Evolutionary conservation across 2,113 vertebrate genomes (phyloP).

Genomic region (Xiphias gladius): DNA sequence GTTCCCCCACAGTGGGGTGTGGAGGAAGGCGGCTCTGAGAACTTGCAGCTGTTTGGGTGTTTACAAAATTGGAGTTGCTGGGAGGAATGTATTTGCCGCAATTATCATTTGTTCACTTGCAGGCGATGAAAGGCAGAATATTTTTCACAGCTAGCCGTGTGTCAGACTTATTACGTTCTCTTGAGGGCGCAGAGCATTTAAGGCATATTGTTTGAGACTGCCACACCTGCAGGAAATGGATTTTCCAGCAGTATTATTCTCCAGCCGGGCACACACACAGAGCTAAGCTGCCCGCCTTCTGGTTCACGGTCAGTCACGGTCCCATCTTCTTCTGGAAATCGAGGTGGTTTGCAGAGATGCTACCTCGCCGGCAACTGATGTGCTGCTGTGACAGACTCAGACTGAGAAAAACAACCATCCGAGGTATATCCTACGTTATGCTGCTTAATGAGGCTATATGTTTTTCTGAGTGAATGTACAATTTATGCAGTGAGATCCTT

Average conservation of each 20-base stretch:
- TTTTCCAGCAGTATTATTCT: slow-evolving; percentile 64
- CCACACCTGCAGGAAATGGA: slow-evolving; percentile 67
- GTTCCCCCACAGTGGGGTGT: background rate
- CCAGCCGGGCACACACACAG: slow-evolving; percentile 13
- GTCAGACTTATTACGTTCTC: slow-evolving; percentile 71
- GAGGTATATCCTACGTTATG: slow-evolving; percentile 22
- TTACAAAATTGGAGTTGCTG: slow-evolving; percentile 61
- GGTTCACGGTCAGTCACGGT: slow-evolving; percentile 57
- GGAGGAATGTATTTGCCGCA: slow-evolving; percentile 66
- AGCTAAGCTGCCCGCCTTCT: slow-evolving; percentile 42
- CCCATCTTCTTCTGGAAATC: slow-evolving; percentile 42
- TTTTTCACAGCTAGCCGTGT: slow-evolving; percentile 68
- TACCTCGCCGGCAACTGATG: slow-evolving; percentile 7
- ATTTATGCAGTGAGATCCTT: slow-evolving; percentile 15
- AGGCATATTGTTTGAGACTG: slow-evolving; percentile 71
- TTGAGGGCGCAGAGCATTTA: slow-evolving; percentile 68
- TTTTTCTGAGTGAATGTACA: background rate
- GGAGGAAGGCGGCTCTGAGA: slow-evolving; percentile 22
- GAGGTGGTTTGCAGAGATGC: slow-evolving; percentile 36
- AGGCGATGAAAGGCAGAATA: slow-evolving; percentile 59
- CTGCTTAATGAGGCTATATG: background rate
- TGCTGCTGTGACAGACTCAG: slow-evolving; percentile 27
- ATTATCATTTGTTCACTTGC: slow-evolving; percentile 73
- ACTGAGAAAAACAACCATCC: background rate
- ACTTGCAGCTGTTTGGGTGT: slow-evolving; percentile 62